A percentile compares a stretch with the other conserved stretches of the same genome.
Conservation (phyloP, 2,888 invertebrate species). For the Petrophora chlorosata region DNA sequence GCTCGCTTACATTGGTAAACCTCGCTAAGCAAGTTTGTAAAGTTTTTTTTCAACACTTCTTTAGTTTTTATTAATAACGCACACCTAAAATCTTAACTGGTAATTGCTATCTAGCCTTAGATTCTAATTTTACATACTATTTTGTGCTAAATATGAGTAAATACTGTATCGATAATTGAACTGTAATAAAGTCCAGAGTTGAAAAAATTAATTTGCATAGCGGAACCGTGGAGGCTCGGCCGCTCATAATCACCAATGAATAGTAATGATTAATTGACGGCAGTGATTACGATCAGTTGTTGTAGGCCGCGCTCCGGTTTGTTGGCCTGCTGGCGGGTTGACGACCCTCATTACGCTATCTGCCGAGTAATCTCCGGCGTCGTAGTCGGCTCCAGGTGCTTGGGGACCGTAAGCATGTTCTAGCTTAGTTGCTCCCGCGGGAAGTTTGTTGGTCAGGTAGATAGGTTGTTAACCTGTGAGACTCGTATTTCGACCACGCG, state of each 20-base stretch:
- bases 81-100: too few species aligned
- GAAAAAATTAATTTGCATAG: conserved; percentile 6
- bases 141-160: too few species aligned
- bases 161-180: too few species aligned
- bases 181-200: neutral
- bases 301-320: conserved; percentile 31
- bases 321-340: conserved; percentile 34
- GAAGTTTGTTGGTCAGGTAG: neutral
- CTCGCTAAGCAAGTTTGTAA: too few species aligned
- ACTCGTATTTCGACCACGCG: conserved; percentile 36
- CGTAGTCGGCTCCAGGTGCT: conserved; percentile 12
- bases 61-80: too few species aligned
- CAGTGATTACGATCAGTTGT: conserved; percentile 6
- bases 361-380: conserved; percentile 36
- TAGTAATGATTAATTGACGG: conserved; percentile 12
- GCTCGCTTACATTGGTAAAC: too few species aligned
- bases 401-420: neutral
- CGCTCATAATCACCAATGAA: conserved; percentile 5
- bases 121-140: too few species aligned
- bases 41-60: too few species aligned
- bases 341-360: conserved; percentile 40
- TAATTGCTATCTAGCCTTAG: too few species aligned
- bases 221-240: conserved; percentile 3
- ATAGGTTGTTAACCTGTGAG: too few species aligned
- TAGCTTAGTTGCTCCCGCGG: neutral